phyloP scores from a whole-genome alignment of 2,888 invertebrate genomes.

The Lepetodrilus schrolli region DNA sequence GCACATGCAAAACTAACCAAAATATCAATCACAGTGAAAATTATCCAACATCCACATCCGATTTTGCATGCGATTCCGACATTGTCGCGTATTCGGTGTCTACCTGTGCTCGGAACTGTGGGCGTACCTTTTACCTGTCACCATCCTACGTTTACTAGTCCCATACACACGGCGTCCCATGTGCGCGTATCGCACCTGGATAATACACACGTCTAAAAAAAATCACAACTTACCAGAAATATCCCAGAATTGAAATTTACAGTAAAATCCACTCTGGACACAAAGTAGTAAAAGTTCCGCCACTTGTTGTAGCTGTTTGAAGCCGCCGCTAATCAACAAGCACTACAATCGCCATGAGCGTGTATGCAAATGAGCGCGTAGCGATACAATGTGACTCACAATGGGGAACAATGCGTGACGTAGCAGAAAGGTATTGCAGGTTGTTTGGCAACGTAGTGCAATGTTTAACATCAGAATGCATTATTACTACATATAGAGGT shows the following conservation, averaged over 20 bases:
- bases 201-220: background rate
- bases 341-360: constrained; percentile 27
- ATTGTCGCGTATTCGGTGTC: background rate
- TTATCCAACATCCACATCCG: background rate
- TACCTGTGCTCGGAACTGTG: background rate
- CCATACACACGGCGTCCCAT: background rate
- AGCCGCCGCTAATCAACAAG: constrained; percentile 30
- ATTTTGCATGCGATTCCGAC: background rate
- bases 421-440: background rate
- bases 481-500: background rate
- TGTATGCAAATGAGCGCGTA: constrained; percentile 36
- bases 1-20: background rate
- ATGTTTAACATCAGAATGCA: background rate
- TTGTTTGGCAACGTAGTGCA: background rate
- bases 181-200: background rate
- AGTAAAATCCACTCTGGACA: constrained; percentile 11
- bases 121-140: constrained; percentile 16
- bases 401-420: constrained; percentile 33
- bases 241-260: constrained; percentile 1
- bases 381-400: constrained; percentile 33
- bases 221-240: background rate
- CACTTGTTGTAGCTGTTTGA: constrained; percentile 25
- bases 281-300: background rate
- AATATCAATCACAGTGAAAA: background rate
- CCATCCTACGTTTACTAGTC: background rate